Evolutionary conservation across 2,113 vertebrate genomes (phyloP), one percentile per base, ranked within the genome.

Genomic region (Dasyurus viverrinus): DNA sequence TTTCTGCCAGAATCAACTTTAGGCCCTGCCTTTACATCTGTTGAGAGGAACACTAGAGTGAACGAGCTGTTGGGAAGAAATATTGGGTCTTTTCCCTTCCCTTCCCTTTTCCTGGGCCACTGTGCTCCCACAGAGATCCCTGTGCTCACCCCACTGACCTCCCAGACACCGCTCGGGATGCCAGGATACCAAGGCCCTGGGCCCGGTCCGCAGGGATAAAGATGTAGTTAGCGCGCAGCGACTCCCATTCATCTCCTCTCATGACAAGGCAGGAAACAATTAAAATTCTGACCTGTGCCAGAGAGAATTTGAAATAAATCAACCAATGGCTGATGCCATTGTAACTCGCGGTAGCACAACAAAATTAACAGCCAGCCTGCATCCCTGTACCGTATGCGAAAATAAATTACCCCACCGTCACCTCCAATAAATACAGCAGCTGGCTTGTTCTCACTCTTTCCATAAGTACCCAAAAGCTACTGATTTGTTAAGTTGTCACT

Each of bases 11-110:
- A 98, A 97, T 97, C 98, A 95, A 97, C 98, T 98, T 95, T 53
- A 98, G 98, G 98, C 97, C 96, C 98, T 95, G 90, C 97, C 96
- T 95, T 98, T 98, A 98, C 99, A 99, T 99, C 98, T 99, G 98
- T 97, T 98, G 97, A 97, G 98, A 97, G 97, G 97, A 98, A 97
- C 98, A 96, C 97, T 97, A 98, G 94, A 97, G 98, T 98, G 98
- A 98, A 99, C 97, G 98, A 98, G 98, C 97, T 98, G 97, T 98
- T 98, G 98, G 98, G 98, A 98, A 98, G 98, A 97, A 98, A 96
- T 96, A 95, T 96, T 98, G 96, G 94, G 97, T 97, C 97, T 97
- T 96, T 84, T 90, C 95, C 95, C 95, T 14, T 95, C 96, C 42
- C 46, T 89, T 96, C 98, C 93, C 98, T 97, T 93, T 97, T 97